Evolutionary conservation across 2,888 invertebrate species (phyloP), one percentile per base, ranked within the genome.

Genomic region (Plebejus anna): DNA sequence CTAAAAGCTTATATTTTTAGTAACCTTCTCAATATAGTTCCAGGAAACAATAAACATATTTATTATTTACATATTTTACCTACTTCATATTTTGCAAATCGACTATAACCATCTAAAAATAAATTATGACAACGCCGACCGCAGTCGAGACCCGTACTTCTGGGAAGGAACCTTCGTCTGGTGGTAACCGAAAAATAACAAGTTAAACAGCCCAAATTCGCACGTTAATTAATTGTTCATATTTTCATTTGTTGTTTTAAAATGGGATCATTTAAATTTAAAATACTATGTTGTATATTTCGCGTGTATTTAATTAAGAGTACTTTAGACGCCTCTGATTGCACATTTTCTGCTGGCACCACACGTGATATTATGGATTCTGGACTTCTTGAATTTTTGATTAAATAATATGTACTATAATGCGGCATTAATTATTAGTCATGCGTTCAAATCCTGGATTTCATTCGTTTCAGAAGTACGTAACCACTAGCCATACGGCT

Each of bases 111-210:
- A 16, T 32, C 16, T 55, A 73, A 55, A 73, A 73, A 51, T 73
- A 73, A 73, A 73, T 16, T n/a, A 73, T 55, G 73, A 73, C 73
- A 73, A 16, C 51, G 73, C 16, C 73, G 32, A 16, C 13, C 51
- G 32, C 32, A 22, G 22, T 47, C 32, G 71, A 38, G 28, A 61
- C 66, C 66, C 66, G 13, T 11, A 47, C 32, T 73, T 73, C 73
- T 55, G 28, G 32, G 73, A 73, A 73, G 28, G 22, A 32, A 66
- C 32, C 66, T 36, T 66, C 66, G 32, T 16, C 66, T 32, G 4
- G 66, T 36, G 66, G 66, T 16, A 66, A 66, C 32, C 32, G 32
- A 66, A 66, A 66, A 66, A 32, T 32, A 66, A 66, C 13, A 66
- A 32, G 32, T 11, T 28, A 66, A 66, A 66, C 16, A 36, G 16